Base-by-base conservation (phyloP, 2,797 vertebrate species). In the Pteronotus mesoamericanus region DNA sequence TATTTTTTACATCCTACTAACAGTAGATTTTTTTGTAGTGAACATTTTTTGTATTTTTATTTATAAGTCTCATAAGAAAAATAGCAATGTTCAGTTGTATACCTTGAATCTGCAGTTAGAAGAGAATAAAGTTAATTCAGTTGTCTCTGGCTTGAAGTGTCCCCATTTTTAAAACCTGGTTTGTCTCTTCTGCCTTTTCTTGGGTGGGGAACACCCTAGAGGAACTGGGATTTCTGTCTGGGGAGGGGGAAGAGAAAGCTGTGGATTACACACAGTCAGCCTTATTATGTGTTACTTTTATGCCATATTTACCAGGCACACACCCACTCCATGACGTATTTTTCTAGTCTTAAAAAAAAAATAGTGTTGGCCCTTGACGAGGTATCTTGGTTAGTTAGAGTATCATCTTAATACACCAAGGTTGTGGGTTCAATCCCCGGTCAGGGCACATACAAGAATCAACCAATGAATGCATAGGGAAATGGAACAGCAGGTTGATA, bases 1-100 rank as follows among this genome's bases (percentile, higher is more conserved):
- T 99, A 99, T 99, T 99, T 99, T 99, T 99, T 99, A 99, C 99
- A 99, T 99, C 99, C 99, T 99, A 99, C 99, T 99, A 99, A 99
- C 98, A 95, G 99, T 99, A 99, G 99, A 99, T 99, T 99, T 99
- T 99, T 99, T 99, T 99, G 99, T 99, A 99, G 99, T 99, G 99
- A 98, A 99, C 99, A 98, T 99, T 99, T 99, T 99, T 99, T 99
- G 99, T 99, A 99, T 99, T 99, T 99, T 99, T 99, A 99, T 99
- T 99, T 99, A 99, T 99, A 99, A 99, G 99, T 99, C 99, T 99
- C 99, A 99, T 99, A 99, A 98, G 98, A 98, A 99, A 99, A 99
- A 99, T 99, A 99, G 99, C 99, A 98, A 99, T 99, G 99, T 99
- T 99, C 99, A 98, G 99, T 99, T 99, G 99, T 99, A 99, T 99